phyloP scores from a whole-genome alignment of 2,888 invertebrate genomes.

The Drosophila vallismaia region DNA sequence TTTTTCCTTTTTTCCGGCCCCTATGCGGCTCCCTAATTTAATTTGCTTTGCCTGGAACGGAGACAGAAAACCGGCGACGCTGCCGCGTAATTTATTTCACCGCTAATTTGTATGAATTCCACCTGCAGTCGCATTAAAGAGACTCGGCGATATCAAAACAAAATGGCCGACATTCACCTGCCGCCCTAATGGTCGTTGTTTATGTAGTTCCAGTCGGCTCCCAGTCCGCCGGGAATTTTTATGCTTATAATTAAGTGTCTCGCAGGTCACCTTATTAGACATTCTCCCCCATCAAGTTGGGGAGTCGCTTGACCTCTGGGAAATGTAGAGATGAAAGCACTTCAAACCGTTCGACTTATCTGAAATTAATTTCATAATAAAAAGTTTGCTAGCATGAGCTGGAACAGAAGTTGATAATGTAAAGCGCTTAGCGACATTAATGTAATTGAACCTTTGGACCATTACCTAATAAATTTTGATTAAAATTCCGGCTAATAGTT shows the following conservation, averaged over 20 bases:
- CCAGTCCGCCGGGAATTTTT: constrained; percentile 47
- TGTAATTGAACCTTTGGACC: constrained; percentile 3
- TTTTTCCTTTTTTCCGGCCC: constrained; percentile 5
- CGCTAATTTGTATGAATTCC: constrained; percentile 74
- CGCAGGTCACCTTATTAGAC: constrained; percentile 34
- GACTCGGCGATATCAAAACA: constrained; percentile 51
- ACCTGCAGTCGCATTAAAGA: constrained; percentile 57
- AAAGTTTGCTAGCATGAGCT: constrained; percentile 2
- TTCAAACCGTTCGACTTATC: background rate
- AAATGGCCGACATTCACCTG: constrained; percentile 48
- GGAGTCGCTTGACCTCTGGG: background rate
- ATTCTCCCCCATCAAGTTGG: constrained; percentile 12
- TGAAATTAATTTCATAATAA: constrained; percentile 4
- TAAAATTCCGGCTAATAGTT: constrained; percentile 6
- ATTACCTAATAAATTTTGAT: background rate
- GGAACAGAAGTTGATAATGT: constrained; percentile 13
- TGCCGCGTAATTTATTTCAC: constrained; percentile 67
- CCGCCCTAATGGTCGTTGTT: constrained; percentile 44
- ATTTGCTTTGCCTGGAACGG: constrained; percentile 50
- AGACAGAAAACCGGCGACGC: constrained; percentile 22
- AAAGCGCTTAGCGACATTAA: background rate
- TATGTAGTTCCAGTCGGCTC: constrained; percentile 25
- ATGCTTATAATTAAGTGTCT: constrained; percentile 72
- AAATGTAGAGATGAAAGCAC: background rate
- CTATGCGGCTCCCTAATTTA: constrained; percentile 57